Percentiles rank a stretch among this genome's conserved stretches.
These are phyloP conservation scores for Drosophila suboccidentalis DNA, from an alignment of 2,888 invertebrate species.

Conservation along the genomic window DNA sequence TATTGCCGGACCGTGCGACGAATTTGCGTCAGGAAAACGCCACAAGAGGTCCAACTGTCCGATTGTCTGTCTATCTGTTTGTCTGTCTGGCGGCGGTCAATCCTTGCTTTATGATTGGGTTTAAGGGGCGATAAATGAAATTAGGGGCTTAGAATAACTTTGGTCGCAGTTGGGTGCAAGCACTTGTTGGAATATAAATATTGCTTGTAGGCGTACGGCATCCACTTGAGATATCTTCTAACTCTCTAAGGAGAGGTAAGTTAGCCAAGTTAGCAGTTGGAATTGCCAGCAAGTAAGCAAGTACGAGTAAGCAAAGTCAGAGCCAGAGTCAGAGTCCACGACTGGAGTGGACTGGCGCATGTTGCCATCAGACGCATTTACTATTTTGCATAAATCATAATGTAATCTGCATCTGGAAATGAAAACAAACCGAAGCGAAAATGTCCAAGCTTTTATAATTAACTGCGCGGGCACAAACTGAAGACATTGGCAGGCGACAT, in stretches of 20 bases:
- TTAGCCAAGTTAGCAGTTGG: conserved; percentile 19
- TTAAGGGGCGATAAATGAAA: conserved; percentile 73
- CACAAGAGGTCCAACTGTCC: conserved; percentile 25
- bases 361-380: conserved; percentile 84
- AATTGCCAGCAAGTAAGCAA: conserved; percentile 15
- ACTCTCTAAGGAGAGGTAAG: conserved; percentile 1
- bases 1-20: conserved; percentile 76
- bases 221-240: conserved; percentile 35
- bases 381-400: conserved; percentile 86
- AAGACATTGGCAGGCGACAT: conserved; percentile 81
- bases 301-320: conserved; percentile 10
- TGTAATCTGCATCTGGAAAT: conserved; percentile 85
- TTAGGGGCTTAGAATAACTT: conserved; percentile 45
- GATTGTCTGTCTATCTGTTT: not conserved
- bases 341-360: conserved; percentile 61
- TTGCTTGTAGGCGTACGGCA: conserved; percentile 38
- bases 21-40: conserved; percentile 66
- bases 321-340: not conserved
- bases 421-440: conserved; percentile 82
- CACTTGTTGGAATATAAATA: conserved; percentile 23
- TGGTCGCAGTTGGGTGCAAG: conserved; percentile 34
- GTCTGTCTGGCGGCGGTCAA: conserved; percentile 1
- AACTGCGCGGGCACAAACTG: conserved; percentile 83
- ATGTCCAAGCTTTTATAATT: conserved; percentile 86
- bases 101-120: conserved; percentile 58